Base-by-base conservation (phyloP, 2,113 vertebrate genomes). In the Tenebrosternarchus preto region DNA sequence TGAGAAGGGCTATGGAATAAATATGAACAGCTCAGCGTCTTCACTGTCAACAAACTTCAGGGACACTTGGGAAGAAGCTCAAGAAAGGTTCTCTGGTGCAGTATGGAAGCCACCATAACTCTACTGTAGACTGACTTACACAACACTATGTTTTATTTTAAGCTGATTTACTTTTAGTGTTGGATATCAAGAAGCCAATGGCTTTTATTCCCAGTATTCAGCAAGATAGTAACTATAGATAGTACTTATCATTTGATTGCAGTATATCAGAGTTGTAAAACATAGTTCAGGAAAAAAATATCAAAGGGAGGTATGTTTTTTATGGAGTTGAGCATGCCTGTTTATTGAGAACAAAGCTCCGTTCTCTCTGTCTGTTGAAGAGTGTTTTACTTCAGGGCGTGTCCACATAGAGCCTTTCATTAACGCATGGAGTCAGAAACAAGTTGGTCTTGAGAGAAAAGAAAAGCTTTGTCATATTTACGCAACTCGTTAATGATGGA, bases 381-480 rank as follows among this genome's bases (percentile, higher is more conserved):
- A 73, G 59, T 86, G 74, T 83, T 88, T 85, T 78, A 78, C 83
- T 85, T 85, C 85, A 66, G 81, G 82, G 84, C 64, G 83, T 83
- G 84, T 70, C 39, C 39, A 33, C 75, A 75, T 29, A 64, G 74
- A 80, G 76, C 69, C 71, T 73, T 83, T 82, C 80, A 82, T 86
- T 82, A 86, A 72, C 84, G 70, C 63, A 73, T 80, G 64, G 70
- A 31, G 85, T 61, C 77, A 64, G 59, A 85, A 86, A 85, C 78
- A 78, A 63, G 76, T 77, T 80, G 78, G 59, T 86, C 70, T 82
- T 25, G 27, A 66, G 66, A 57, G 78, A 80, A 84, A 71, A 76
- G 63, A 64, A 70, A 73, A 82, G 80, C 55, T 69, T 43, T 76
- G 82, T 88, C 79, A 78, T 83, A 82, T 86, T 86, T 84, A 80